Evolutionary conservation across 2,113 vertebrate species (phyloP), one percentile per base, ranked within the genome.

Genomic region (Coreoperca whiteheadi): DNA sequence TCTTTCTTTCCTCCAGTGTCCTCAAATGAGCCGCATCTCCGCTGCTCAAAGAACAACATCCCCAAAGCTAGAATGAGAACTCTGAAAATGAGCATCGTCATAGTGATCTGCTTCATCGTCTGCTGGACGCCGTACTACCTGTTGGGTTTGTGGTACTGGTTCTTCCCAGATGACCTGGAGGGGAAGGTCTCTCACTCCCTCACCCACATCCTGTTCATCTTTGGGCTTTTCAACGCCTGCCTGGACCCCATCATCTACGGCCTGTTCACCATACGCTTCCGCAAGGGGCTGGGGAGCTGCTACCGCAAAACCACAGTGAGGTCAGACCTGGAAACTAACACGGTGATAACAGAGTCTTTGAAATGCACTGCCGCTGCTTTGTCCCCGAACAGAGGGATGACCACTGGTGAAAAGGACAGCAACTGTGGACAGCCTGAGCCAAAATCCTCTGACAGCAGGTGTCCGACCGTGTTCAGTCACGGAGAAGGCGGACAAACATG

Each of bases 101-200:
- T 96, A 8, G 96, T 96, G 32, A 91, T 94, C 25, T 92, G 94
- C 69, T 96, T 96, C 87, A 94, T 96, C 6, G 82, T 96, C 51
- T 96, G 96, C 92, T 96, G 96, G 96, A 96, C 95, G 14, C 96
- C 96, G 0, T 96, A 96, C 84, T 96, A 96, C 85, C 92, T 96
- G 53, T 82, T 96, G 60, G 96, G 96, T 54, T 86, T 96, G 60
- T 96, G 96, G 96, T 96, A 96, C 85, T 96, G 96, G 95, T 96
- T 96, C 89, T 96, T 94, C 74, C 96, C 96, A 9, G 92, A 94
- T 3, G 92, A 95, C 88, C 85, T 96, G 77, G 94, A 96, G 64
- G 94, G 94, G 9, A 95, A 94, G 1, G 92, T 96, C 37, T 95
- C 95, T 1, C 94, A 95, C 69, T 93, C 95, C 30, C 87, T 95